phyloP scores from a whole-genome alignment of 2,113 vertebrate genomes.

The Pygoscelis antarcticus region DNA sequence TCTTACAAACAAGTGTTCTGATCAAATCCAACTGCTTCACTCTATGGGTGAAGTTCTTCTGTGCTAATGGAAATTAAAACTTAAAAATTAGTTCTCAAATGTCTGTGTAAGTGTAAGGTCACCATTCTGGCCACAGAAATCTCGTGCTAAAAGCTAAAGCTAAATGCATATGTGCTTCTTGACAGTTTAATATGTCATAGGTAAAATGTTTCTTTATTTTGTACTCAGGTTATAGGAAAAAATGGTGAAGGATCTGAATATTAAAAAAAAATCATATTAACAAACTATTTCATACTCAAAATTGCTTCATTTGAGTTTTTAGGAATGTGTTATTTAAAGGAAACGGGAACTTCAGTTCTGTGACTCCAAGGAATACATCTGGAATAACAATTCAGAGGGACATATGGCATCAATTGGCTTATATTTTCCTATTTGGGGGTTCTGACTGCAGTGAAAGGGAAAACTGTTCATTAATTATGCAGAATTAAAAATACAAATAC shows the following conservation, averaged over 20 bases:
- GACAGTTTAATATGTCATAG: not conserved
- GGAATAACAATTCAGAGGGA: conserved; percentile 55
- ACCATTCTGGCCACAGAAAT: not conserved
- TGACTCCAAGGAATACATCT: conserved; percentile 65
- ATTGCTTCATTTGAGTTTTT: not conserved
- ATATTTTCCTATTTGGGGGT: conserved; percentile 39
- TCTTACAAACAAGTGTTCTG: not conserved
- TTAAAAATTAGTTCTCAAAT: not conserved
- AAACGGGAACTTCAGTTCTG: conserved; percentile 45
- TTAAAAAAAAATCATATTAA: not conserved
- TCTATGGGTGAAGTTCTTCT: not conserved
- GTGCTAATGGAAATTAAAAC: not conserved
- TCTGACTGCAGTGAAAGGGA: conserved; percentile 3
- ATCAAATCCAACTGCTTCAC: not conserved
- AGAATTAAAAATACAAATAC: conserved; percentile 10
- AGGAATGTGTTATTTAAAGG: conserved; percentile 43
- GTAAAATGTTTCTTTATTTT: not conserved
- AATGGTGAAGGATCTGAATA: not conserved
- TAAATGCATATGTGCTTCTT: not conserved
- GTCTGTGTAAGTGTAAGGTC: not conserved
- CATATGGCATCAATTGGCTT: conserved; percentile 72
- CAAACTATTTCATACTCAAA: not conserved
- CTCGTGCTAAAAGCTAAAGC: not conserved
- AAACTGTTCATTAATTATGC: conserved; percentile 19
- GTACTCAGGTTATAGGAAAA: not conserved